Evolutionary conservation across 2,888 invertebrate species (phyloP), one percentile per base, ranked within the genome.

Genomic region (Aplocera efformata): DNA sequence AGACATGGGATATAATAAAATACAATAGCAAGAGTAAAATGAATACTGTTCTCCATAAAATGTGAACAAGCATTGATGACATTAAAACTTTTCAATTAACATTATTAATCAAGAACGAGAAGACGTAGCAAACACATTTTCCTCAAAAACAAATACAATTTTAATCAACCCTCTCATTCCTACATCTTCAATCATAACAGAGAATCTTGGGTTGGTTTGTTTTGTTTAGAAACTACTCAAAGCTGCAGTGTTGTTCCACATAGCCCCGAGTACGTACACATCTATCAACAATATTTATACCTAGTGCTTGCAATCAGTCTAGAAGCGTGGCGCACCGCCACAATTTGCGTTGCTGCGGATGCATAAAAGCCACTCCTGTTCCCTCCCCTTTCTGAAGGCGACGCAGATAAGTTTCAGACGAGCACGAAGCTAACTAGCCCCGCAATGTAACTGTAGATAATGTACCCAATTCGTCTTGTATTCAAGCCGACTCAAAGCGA

Each of bases 381-480:
- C 56, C 58, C 53, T 58, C 63, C 63, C 61, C 53, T 66, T 69
- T 65, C 65, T 68, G 69, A 65, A 66, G 56, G 54, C 64, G 67
- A 71, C 67, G 60, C 56, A 68, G 72, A 72, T 70, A 71, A 75
- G 76, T 77, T 77, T 64, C 67, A 57, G 52, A 58, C 46, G 67
- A 69, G 69, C 68, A 67, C 65, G 63, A 61, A 70, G 67, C 72
- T 74, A 74, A 77, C 77, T 76, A 76, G 71, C 64, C 58, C 57
- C 56, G 53, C 58, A 63, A 67, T 66, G 68, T 70, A 65, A 61
- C 69, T 71, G 68, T 60, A 63, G 74, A 72, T 73, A 75, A 74
- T 75, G 68, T 65, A 63, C 70, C 64, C 72, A 63, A 76, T 78
- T 70, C 74, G 67, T 77, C 76, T 73, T 71, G 72, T 65, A 74